These are phyloP conservation scores for Byasa hedistus DNA, from an alignment of 2,888 invertebrate genomes.

Conservation along the genomic window DNA sequence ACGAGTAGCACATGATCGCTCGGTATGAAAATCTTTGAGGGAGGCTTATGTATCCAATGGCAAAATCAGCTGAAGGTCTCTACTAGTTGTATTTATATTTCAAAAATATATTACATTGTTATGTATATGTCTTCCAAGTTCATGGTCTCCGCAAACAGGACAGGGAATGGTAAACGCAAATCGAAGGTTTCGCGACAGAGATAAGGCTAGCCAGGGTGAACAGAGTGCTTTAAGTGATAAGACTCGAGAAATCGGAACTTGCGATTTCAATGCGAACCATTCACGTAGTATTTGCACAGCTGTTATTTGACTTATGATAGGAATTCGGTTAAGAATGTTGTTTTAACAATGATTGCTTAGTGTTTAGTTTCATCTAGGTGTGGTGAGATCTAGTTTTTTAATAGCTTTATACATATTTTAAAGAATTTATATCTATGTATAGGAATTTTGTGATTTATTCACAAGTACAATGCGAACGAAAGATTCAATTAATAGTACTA, in stretches of 20 bases:
- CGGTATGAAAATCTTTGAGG: no score
- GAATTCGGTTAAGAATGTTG: slow-evolving; percentile 1
- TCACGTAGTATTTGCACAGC: slow-evolving; percentile 21
- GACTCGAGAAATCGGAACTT: slow-evolving; percentile 7
- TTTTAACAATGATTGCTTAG: background rate
- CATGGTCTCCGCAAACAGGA: slow-evolving; percentile 2
- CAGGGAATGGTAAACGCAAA: slow-evolving; percentile 12
- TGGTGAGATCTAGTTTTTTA: background rate
- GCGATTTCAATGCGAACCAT: slow-evolving; percentile 4
- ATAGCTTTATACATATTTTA: background rate
- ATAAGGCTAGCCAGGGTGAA: background rate
- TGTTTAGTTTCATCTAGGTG: background rate
- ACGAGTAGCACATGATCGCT: background rate
- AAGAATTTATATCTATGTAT: no score
- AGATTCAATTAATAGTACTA: no score
- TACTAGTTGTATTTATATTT: no score
- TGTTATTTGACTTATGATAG: slow-evolving; percentile 22
- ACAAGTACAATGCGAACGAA: no score
- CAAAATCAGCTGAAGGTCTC: no score
- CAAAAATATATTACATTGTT: no score
- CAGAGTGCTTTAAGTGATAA: slow-evolving; percentile 21
- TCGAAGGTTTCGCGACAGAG: slow-evolving; percentile 17
- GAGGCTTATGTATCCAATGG: no score
- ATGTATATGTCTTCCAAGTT: background rate
- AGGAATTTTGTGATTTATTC: no score